Percentiles rank a stretch among this genome's conserved stretches.
Conservation (phyloP, 2,888 invertebrate species). For the Frankliniella intonsa region DNA sequence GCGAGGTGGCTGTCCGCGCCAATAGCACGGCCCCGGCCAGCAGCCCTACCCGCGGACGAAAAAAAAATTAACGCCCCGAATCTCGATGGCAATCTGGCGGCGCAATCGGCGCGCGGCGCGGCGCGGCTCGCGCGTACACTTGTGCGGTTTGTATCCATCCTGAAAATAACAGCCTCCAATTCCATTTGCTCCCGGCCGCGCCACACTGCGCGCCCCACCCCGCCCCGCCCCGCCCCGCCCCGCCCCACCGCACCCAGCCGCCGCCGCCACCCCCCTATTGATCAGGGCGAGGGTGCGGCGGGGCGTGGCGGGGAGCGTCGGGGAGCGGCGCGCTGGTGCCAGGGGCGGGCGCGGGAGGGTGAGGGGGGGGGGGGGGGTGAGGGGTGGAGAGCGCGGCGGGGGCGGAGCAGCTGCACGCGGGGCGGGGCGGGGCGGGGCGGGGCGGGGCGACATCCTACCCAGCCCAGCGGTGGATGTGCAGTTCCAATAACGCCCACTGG, state of each 20-base stretch:
- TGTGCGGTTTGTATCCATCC: conserved; percentile 12
- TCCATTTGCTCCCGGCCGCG: neutral
- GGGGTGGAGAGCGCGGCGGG: neutral
- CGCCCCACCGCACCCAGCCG: neutral
- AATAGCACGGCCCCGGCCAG: no score
- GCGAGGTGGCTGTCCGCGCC: no score
- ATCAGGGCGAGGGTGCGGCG: neutral
- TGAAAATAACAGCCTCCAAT: conserved; percentile 21
- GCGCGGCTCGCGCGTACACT: neutral
- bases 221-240: neutral
- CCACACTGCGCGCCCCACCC: neutral
- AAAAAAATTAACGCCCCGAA: no score
- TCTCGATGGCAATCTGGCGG: no score
- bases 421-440: neutral
- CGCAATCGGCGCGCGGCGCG: no score
- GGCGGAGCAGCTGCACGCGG: neutral
- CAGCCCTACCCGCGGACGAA: no score
- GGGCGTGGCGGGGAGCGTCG: neutral
- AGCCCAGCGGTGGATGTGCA: no score
- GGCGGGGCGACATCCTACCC: no score
- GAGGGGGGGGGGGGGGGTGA: neutral
- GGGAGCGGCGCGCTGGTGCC: neutral
- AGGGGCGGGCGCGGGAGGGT: neutral
- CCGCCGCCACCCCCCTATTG: neutral
- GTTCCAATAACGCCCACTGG: no score